Conservation (phyloP, 2,888 invertebrate species). For the Calameuta idolon region DNA sequence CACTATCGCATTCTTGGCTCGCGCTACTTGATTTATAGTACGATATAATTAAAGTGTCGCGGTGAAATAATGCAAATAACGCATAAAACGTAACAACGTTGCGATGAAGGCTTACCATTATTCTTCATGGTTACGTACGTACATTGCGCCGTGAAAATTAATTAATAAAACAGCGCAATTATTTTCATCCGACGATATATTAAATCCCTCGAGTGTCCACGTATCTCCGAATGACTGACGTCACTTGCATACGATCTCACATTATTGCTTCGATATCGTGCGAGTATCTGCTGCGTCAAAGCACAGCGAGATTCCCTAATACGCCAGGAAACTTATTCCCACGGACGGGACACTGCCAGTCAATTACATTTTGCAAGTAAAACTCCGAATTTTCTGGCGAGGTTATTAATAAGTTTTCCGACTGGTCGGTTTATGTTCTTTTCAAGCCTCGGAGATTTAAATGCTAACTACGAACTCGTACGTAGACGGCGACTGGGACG, state of each 20-base stretch:
- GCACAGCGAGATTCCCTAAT: background rate
- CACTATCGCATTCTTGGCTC: no score
- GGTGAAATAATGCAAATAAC: slow-evolving; percentile 59
- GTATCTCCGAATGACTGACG: background rate
- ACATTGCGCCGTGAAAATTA: background rate
- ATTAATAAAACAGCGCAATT: background rate
- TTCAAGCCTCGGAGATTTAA: background rate
- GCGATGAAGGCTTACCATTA: slow-evolving; percentile 30
- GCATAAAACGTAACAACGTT: slow-evolving; percentile 42
- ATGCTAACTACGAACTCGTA: background rate
- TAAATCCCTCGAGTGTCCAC: background rate
- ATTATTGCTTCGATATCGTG: background rate
- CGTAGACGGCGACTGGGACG: background rate
- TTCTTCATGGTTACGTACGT: background rate
- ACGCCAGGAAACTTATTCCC: background rate
- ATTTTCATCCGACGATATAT: background rate
- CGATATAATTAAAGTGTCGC: slow-evolving; percentile 65
- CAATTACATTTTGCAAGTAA: background rate
- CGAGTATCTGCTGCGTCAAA: background rate
- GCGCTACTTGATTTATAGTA: slow-evolving; percentile 48
- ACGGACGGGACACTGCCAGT: background rate
- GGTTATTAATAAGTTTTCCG: background rate
- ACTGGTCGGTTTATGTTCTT: background rate
- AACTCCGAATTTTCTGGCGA: background rate
- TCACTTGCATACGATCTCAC: background rate